Percentiles rank a stretch among this genome's conserved stretches.
These are phyloP conservation scores for Caracal caracal DNA, from an alignment of 2,113 vertebrate species.

Conservation along the genomic window DNA sequence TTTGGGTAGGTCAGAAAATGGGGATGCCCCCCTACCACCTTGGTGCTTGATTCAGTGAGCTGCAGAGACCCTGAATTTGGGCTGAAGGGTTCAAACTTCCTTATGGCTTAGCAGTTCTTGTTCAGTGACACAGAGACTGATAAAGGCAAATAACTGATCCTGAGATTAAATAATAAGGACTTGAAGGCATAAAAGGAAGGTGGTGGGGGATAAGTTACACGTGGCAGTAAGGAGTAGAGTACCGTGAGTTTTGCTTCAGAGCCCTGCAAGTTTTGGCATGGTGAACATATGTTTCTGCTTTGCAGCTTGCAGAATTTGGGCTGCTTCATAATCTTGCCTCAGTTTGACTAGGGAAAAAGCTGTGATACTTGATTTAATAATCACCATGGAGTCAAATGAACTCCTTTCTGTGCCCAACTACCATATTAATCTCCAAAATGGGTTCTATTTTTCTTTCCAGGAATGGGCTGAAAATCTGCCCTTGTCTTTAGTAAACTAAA, in stretches of 20 bases:
- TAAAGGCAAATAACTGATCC: background rate
- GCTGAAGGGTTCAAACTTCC: background rate
- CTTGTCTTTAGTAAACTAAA: conserved; percentile 76
- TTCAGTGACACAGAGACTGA: background rate
- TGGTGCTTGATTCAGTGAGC: background rate
- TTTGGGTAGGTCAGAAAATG: too few species aligned
- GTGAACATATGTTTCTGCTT: background rate
- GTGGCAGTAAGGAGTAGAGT: background rate
- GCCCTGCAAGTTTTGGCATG: rapidly evolving
- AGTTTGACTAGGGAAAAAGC: background rate
- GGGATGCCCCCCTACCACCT: background rate
- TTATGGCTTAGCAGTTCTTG: background rate
- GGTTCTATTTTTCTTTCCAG: conserved; percentile 44
- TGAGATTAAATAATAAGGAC: background rate
- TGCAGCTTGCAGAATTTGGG: background rate
- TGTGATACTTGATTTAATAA: conserved; percentile 35
- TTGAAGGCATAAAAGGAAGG: too few species aligned
- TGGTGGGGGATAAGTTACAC: background rate
- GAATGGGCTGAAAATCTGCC: conserved; percentile 63
- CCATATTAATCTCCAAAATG: conserved; percentile 31
- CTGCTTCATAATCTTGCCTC: background rate
- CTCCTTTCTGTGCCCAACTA: conserved; percentile 21
- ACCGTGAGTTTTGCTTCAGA: background rate
- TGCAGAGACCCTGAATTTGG: background rate
- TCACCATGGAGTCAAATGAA: background rate